Evolutionary conservation across 2,113 vertebrate species (phyloP).

Genomic region (Pelvicachromis taeniatus): DNA sequence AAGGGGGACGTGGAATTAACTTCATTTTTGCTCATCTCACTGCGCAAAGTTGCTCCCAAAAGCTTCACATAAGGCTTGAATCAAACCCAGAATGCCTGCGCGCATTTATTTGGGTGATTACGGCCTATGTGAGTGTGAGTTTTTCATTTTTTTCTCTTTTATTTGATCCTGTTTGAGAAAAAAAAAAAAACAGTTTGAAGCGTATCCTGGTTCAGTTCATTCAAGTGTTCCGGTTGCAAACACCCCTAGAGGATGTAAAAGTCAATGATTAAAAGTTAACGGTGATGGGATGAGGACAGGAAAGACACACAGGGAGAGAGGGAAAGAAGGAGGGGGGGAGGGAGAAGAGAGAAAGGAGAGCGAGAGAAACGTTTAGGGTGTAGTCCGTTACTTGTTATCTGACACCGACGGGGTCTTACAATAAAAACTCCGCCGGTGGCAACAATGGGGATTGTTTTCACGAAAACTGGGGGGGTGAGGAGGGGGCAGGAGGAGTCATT

Average conservation of each 20-base stretch:
- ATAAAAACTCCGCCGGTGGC: conserved; percentile 55
- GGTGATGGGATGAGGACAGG: conserved; percentile 22
- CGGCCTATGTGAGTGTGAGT: neutral
- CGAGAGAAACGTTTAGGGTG: conserved; percentile 26
- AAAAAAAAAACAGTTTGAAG: neutral
- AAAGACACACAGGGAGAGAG: neutral
- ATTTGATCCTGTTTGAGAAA: neutral
- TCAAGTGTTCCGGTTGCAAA: neutral
- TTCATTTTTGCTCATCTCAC: neutral
- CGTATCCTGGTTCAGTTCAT: neutral
- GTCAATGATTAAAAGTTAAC: conserved; percentile 61
- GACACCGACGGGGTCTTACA: conserved; percentile 56
- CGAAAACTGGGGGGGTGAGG: neutral
- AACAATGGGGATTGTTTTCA: conserved; percentile 66
- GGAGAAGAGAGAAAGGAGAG: neutral
- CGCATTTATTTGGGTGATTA: neutral
- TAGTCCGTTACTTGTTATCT: conserved; percentile 75
- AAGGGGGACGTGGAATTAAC: neutral
- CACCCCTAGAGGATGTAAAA: conserved; percentile 29
- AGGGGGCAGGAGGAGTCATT: neutral
- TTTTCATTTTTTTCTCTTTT: neutral
- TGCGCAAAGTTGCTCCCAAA: neutral
- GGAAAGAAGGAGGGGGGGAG: neutral
- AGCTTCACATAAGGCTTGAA: neutral
- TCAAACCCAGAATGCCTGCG: neutral